Evolutionary conservation across 2,888 invertebrate genomes (phyloP), one percentile per base, ranked within the genome.

Genomic region (Caenorhabditis wallacei): DNA sequence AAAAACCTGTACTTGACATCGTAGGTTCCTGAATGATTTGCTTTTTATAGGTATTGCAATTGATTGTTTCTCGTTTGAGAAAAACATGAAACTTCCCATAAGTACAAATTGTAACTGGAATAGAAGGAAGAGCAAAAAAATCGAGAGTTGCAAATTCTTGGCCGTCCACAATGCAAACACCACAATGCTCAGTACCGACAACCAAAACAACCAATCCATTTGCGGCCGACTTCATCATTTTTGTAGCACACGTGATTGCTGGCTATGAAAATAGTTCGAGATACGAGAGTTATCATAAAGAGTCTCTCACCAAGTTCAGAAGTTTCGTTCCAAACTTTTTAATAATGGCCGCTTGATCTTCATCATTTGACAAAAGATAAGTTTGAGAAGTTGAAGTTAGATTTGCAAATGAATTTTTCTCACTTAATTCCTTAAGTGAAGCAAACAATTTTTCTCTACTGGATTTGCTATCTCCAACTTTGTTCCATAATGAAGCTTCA

Each of bases 1-100:
- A 96, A 94, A 64, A 98, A 94, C 87, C 95, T 94, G 92, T 95
- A 98, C 91, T 98, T 98, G 0, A 97, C 96, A 90, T 95, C 95
- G 93, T 94, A 97, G 54, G 96, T 94, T 10, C 98, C 98, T 57
- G 11, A 18, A 61, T 56, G 30, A 56, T 30, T 30, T 30, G n/a
- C n/a, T n/a, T n/a, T n/a, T n/a, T n/a, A n/a, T n/a, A n/a, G n/a
- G n/a, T n/a, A n/a, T 30, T 30, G 30, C 8, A 30, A 8, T 5
- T 8, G 30, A 53, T 10, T 11, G 4, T 18, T 48, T 8, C 4
- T 30, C 8, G 8, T 5, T 30, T 30, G 30, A 30, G 8, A 30
- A 30, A 8, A 30, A 30, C 3, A 5, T 18, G 10, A 53, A 70
- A 69, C 46, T 26, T 30, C 84, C 89, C 90, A 26, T 83, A 78